Base-by-base conservation (phyloP, 2,797 vertebrate genomes). In the Enteromius mattozi region DNA sequence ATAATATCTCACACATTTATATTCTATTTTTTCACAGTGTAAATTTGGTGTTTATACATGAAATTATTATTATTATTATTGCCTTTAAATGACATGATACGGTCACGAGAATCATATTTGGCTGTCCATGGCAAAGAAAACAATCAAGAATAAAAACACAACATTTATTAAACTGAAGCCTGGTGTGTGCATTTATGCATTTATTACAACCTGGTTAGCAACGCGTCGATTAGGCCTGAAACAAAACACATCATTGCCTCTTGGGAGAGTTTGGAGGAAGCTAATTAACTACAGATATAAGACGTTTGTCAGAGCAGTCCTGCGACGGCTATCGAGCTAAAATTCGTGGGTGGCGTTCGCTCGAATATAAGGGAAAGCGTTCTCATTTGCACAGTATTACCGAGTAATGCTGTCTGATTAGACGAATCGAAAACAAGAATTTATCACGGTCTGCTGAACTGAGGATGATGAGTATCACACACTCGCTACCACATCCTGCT, bases 381-480 rank as follows among this genome's bases (percentile, higher is more conserved):
- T 71, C 51, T 63, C 65, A 78, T 54, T 72, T 74, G 27, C 33
- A 66, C 37, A 35, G 59, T 24, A 37, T 21, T 51, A 83, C 16
- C 6, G n/a, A 80, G 30, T 77, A 51, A 66, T 49, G 40, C 71
- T 76, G 27, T 42, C 21, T 37, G 33, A 70, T 42, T 51, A 71
- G 30, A 76, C 37, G 21, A n/a, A 37, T 61, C 30, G 14, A 78
- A 83, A 33, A 65, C 21, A 71, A n/a, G 8, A 51, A 49, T 75
- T 13, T n/a, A 70, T 66, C 51, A 68, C 27, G 80, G 37, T 75
- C 71, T 37, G 40, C 8, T 63, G 61, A 56, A 76, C 56, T 76
- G 51, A 71, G 54, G 66, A 84, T 84, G 75, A 78, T 27, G 82
- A 59, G 75, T 19, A 61, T 61, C 80, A 86, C 81, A 83, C 54